phyloP scores from a whole-genome alignment of 30 jellyfish, hydroid and myxozoan genomes.

The Chironex yamaguchii region DNA sequence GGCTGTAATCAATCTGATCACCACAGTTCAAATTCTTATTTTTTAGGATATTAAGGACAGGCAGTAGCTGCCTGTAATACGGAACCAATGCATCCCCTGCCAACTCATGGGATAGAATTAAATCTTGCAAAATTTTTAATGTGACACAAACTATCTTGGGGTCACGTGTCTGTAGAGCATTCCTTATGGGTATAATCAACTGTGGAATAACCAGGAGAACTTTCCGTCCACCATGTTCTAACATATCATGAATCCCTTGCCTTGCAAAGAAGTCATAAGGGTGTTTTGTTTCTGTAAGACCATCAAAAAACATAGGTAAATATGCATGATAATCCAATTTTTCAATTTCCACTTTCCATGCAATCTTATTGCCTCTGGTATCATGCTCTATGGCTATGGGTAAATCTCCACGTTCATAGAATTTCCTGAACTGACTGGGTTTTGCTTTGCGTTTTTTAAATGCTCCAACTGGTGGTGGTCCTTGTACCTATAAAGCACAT shows the following conservation, averaged over 20 bases:
- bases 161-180: constrained; percentile 88
- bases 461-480: constrained; percentile 87
- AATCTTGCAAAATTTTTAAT: constrained; percentile 84
- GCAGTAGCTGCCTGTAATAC: constrained; percentile 91
- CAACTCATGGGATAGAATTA: constrained; percentile 85
- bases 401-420: constrained; percentile 94
- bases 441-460: constrained; percentile 78
- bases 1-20: constrained; percentile 94
- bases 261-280: constrained; percentile 93
- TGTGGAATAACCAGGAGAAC: constrained; percentile 92
- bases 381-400: constrained; percentile 97
- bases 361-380: constrained; percentile 94
- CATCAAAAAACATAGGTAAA: constrained; percentile 94
- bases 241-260: constrained; percentile 97
- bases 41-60: constrained; percentile 85
- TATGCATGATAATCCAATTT: constrained; percentile 90
- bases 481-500: constrained; percentile 75
- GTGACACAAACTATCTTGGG: constrained; percentile 88
- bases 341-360: constrained; percentile 98
- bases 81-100: constrained; percentile 97
- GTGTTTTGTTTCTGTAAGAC: constrained; percentile 84
- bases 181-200: constrained; percentile 90
- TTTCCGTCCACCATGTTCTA: constrained; percentile 95
- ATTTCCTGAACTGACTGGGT: constrained; percentile 82
- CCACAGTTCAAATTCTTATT: constrained; percentile 88